Base-by-base conservation (phyloP, 2,113 vertebrate species). In the Chinchilla lanigera region DNA sequence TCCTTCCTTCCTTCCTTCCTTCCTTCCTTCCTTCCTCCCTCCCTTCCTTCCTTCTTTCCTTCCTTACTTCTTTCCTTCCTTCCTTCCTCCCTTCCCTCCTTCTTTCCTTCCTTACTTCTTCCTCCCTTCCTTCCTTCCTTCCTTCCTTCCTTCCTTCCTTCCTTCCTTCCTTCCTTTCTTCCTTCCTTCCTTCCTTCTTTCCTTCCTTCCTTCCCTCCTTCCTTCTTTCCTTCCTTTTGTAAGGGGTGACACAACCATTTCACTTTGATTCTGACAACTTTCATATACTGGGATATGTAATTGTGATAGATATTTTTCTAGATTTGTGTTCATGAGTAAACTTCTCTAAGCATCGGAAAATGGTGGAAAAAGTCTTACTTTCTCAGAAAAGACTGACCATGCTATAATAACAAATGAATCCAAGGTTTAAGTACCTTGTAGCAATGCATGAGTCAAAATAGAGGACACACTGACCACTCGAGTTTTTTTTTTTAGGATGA, bases 241-340 rank as follows among this genome's bases (percentile, higher is more conserved):
- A 41, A 12, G 26, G 1, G 13, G 19, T 52, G 44, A n/a, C 33
- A 86, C 61, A 63, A 38, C 16, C 65, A 65, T 20, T 67, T 6
- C 11, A 67, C 47, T 67, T 67, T n/a, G 33, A n/a, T 16, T 52
- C 33, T 67, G 20, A 86, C 30, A 52, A 26, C 61, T 52, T 58
- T 89, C 10, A 33, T 19, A 4, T 58, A 58, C n/a, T 56, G 22
- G 35, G 30, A 89, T 5, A 71, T 22, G 38, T 30, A 7, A 56
- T 82, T 82, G 82, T 75, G 78, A 92, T 63, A 61, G 13, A 89
- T 71, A 56, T 30, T 10, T 95, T 77, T 89, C 20, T 26, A 69
- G 8, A 2, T 81, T 47, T 63, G 8, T 50, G 2, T 52, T 58
- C 61, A 30, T 60, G 22, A 56, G 24, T 65, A 78, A 61, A 5